Evolutionary conservation across 2,113 vertebrate genomes (phyloP).

Genomic region (Dasyornis broadbenti): DNA sequence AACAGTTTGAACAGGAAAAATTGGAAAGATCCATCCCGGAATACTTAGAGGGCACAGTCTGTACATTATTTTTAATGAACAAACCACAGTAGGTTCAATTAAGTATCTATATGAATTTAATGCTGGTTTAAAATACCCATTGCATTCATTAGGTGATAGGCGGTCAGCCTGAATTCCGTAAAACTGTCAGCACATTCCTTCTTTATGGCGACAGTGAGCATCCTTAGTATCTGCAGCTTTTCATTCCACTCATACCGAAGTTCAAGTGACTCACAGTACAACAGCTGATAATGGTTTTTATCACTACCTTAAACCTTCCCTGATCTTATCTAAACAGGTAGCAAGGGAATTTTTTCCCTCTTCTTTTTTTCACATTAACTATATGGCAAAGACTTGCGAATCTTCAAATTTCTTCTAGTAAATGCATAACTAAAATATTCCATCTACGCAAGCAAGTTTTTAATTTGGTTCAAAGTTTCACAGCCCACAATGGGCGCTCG

Average conservation of each 20-base stretch:
- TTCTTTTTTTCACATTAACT: background rate
- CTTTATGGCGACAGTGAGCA: conserved; percentile 7
- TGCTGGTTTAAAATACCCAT: background rate
- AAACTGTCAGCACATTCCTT: background rate
- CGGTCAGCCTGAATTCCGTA: background rate
- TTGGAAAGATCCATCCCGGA: background rate
- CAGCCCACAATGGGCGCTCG: background rate
- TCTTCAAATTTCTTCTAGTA: background rate
- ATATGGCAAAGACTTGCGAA: background rate
- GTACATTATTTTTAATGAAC: conserved; percentile 15
- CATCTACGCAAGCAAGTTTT: background rate
- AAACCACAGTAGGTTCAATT: conserved; percentile 14
- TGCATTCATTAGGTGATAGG: conserved; percentile 12
- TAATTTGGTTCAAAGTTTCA: background rate
- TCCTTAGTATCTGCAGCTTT: background rate
- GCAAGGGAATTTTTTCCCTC: background rate
- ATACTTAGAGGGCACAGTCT: background rate
- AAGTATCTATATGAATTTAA: conserved; percentile 10
- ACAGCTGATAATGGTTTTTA: background rate
- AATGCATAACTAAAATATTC: background rate
- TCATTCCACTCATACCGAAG: background rate
- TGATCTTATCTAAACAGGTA: background rate
- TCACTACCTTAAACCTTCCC: background rate
- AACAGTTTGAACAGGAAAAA: background rate
- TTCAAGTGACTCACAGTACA: background rate